Conservation (phyloP, 2,113 vertebrate species). For the Phyllostomus discolor region DNA sequence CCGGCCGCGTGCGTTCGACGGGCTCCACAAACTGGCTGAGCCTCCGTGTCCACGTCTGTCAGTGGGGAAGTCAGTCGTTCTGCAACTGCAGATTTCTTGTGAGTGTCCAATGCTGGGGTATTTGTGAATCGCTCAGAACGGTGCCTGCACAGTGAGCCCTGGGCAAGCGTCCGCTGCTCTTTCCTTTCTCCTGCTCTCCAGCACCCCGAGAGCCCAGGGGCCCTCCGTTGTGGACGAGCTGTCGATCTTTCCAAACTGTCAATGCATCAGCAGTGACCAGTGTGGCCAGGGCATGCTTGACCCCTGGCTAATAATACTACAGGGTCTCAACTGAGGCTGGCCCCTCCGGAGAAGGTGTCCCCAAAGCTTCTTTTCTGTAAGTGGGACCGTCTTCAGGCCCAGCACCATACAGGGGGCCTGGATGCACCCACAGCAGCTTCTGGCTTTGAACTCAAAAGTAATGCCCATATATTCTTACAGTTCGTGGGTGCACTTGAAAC, state of each 20-base stretch:
- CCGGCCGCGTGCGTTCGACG: accelerated
- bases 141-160: not conserved
- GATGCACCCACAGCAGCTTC: not conserved
- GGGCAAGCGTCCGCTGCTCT: not conserved
- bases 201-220: not conserved
- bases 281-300: not conserved
- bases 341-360: not conserved
- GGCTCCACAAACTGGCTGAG: not conserved
- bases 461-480: not conserved
- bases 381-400: not conserved
- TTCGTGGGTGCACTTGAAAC: not conserved
- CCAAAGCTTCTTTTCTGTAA: not conserved
- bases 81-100: not conserved
- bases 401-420: accelerated
- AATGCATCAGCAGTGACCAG: accelerated
- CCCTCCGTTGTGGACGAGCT: not conserved
- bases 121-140: not conserved
- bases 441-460: not conserved
- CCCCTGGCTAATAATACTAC: accelerated
- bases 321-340: not conserved
- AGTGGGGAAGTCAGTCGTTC: not conserved
- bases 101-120: not conserved
- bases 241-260: not conserved
- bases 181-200: not conserved
- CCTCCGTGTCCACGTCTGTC: not conserved